Base-by-base conservation (phyloP, 2,797 vertebrate genomes). In the Leuciscus waleckii region DNA sequence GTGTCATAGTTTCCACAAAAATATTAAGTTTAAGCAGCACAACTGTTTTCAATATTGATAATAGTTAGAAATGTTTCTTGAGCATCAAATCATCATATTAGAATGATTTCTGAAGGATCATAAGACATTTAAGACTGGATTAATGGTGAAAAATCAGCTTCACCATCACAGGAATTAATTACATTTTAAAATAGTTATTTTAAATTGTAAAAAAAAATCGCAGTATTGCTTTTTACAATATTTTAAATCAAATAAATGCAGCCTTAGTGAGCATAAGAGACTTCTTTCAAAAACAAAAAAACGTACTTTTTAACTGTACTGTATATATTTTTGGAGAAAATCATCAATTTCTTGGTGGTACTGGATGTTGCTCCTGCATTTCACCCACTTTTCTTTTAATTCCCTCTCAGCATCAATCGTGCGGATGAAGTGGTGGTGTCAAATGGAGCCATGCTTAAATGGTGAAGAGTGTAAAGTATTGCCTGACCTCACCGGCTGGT, bases 351-450 rank as follows among this genome's bases (percentile, higher is more conserved):
- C 4, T 63, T 43, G 7, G 10, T 63, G 56, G 23, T 6, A 19
- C 37, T 41, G 23, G 7, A 9, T 78, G 17, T 46, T 79, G 16
- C 85, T 26, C 81, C 13, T 79, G 46, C 84, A 41, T 46, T n/a
- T 54, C 23, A 35, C 41, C 32, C 23, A 10, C 2, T 29, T 74
- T 75, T n/a, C 7, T 17, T 43, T 70, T 61, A 11, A 11, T 51
- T 29, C 7, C 10, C 32, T 78, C 26, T 23, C 90, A 96, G 95
- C 93, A 2, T 95, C 94, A 84, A 94, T 95, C 74, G 94, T 96
- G 88, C 93, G 78, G 84, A 92, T 94, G 79, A 95, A 94, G 91
- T 94, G 94, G 95, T 95, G 95, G 95, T 95, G 95, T 91, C 93
- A 92, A 89, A 96, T 96, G 95, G 90, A 94, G 87, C 95, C 95